Base-by-base conservation (phyloP, 2,113 vertebrate species). In the Silurus meridionalis region DNA sequence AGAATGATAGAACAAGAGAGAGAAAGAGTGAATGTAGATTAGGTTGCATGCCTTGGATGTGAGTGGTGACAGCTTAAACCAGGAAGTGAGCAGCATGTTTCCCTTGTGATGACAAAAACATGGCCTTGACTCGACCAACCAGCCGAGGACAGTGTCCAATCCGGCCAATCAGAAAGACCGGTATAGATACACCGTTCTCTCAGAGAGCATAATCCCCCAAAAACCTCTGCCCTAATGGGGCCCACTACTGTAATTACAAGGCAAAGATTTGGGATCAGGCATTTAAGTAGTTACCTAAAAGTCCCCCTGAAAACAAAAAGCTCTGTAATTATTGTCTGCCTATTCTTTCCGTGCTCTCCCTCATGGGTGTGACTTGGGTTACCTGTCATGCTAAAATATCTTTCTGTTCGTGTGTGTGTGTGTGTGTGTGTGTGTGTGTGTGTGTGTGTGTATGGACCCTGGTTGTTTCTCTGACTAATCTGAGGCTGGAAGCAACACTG, bases 201-300 rank as follows among this genome's bases (percentile, higher is more conserved):
- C 84, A 91, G 90, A 90, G 88, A 93, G 90, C 92, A 93, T 94
- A 94, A 95, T 95, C 93, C 93, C 91, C 91, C 92, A 92, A 94
- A 95, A 93, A 94, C 93, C 94, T 95, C 93, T 95, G 93, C 92
- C 93, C 94, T 95, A 94, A 95, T 94, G 93, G 94, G 95, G 93
- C 94, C 94, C 95, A 94, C 94, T 95, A 94, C 94, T 95, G 92
- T 96, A 96, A 95, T 95, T 96, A 95, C 93, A 95, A 95, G 95
- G 95, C 94, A 94, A 93, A 94, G 92, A 95, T 96, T 95, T 95
- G 91, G 93, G 94, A 95, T 96, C 95, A 95, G 93, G 94, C 94
- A 94, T 93, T 95, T 96, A 95, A 95, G 94, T 94, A 95, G 94
- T 94, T 93, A 93, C 94, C 93, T 92, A 94, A 96, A 94, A 95